These are phyloP conservation scores for Gavialis gangeticus DNA, from an alignment of 2,113 vertebrate genomes.

Conservation along the genomic window DNA sequence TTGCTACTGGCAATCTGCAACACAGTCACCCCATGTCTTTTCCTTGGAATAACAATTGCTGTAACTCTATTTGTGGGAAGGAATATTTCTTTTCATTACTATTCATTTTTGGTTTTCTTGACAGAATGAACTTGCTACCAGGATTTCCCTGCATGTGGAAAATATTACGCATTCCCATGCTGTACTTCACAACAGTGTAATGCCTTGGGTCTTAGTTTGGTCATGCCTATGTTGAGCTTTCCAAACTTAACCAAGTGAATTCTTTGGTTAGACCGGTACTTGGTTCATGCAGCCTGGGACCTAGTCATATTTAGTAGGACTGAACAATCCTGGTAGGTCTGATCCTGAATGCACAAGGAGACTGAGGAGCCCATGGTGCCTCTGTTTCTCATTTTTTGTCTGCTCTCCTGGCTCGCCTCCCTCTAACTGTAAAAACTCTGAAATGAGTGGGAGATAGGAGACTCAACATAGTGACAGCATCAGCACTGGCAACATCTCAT, in stretches of 20 bases:
- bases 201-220: constrained; percentile 4
- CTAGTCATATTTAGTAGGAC: neutral
- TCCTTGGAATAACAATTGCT: constrained; percentile 11
- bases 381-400: constrained; percentile 52
- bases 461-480: constrained; percentile 58
- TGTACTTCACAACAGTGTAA: neutral
- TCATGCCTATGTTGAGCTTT: neutral
- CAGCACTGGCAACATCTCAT: constrained; percentile 54
- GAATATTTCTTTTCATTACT: constrained; percentile 37
- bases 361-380: constrained; percentile 9
- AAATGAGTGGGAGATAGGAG: constrained; percentile 67
- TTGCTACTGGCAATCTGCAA: no score
- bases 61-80: neutral
- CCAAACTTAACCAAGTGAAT: neutral
- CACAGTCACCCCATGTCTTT: no score
- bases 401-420: constrained; percentile 26
- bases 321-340: constrained; percentile 61
- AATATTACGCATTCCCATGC: neutral
- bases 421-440: constrained; percentile 69
- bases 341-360: neutral
- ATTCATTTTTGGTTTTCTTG: neutral
- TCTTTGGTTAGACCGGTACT: neutral
- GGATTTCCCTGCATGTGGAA: neutral
- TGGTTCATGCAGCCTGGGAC: neutral
- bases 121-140: neutral